Base-by-base conservation (phyloP, 2,797 vertebrate genomes). In the Micropoecilia bifurca region DNA sequence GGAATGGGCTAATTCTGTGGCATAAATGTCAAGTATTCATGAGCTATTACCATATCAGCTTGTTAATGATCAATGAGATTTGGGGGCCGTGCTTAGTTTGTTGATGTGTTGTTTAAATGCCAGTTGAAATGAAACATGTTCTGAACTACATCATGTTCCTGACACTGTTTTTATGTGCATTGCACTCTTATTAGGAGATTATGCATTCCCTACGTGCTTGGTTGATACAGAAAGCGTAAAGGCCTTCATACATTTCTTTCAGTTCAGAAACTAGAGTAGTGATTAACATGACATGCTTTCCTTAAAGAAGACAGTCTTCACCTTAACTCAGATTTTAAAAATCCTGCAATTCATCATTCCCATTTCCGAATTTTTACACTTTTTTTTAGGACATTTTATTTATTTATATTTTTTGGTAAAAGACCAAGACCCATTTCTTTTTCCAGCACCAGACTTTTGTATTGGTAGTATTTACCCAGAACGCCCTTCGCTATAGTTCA, bases 1-100 rank as follows among this genome's bases (percentile, higher is more conserved):
- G 75, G 85, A 82, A 78, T 80, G 18, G 63, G 74, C 43, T 41
- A 53, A 80, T 81, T 86, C 1, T 61, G 63, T 74, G 48, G 48
- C 77, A 69, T 25, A 91, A 90, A 93, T 89, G 79, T 89, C 79
- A 89, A 71, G 83, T 76, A 86, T 77, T 81, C 69, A 81, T n/a
- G 76, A 85, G 74, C 76, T 50, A 85, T 86, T 86, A 85, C 39
- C 74, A 80, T 81, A 91, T 83, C 43, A 83, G 76, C 80, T 85
- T 83, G 75, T 83, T 80, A 83, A 89, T 88, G 80, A 89, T 85
- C 71, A 84, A 81, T 77, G 45, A 76, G 78, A 88, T 80, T 84
- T 53, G 76, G 48, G 33, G 66, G 45, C 80, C n/a, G 0, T 74
- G 85, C 57, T 59, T 57, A 74, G 55, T 59, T 83, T 83, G 73